Evolutionary conservation across 1,140 invertebrate genomes (phyloP), one percentile per base, ranked within the genome.

Genomic region (Dreissena polymorpha): DNA sequence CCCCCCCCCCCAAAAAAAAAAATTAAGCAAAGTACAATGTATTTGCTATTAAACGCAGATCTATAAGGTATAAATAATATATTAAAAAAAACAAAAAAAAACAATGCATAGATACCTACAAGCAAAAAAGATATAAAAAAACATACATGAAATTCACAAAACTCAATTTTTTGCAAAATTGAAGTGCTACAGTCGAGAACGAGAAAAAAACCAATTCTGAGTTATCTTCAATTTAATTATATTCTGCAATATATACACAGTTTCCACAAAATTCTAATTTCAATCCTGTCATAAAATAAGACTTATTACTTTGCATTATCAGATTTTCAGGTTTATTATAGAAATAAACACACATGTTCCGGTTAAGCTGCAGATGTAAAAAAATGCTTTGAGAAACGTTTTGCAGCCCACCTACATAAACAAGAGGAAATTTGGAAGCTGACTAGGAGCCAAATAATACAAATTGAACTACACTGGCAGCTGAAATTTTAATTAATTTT

Each of bases 141-240:
- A 39, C 39, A 39, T 39, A 39, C 39, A 39, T 39, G 39, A 2
- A 39, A 39, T 39, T 39, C 8, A 39, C 39, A 39, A 39, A 39
- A 39, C 39, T 39, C 39, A 39, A 5, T 39, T 39, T 39, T 39
- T 39, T 39, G 2, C 8, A 39, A 39, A 39, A 8, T 39, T 39
- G n/a, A 39, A 8, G 8, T 39, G 39, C 8, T 5, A 39, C 39
- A 39, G 39, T 39, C 39, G 2, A 5, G 39, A 39, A 39, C 39
- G 39, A 39, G 39, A 39, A 39, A 39, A 39, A 68, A 67, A 68
- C 53, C 39, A 77, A 68, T 50, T 39, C 39, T 49, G 23, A 25
- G 18, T 39, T 23, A 73, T 81, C 78, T 63, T 64, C 50, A 81
- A 63, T 81, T 81, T 81, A 72, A 81, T 81, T 81, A 81, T 72